phyloP scores from a whole-genome alignment of 1,140 invertebrate genomes.

The Trichogramma pretiosum region DNA sequence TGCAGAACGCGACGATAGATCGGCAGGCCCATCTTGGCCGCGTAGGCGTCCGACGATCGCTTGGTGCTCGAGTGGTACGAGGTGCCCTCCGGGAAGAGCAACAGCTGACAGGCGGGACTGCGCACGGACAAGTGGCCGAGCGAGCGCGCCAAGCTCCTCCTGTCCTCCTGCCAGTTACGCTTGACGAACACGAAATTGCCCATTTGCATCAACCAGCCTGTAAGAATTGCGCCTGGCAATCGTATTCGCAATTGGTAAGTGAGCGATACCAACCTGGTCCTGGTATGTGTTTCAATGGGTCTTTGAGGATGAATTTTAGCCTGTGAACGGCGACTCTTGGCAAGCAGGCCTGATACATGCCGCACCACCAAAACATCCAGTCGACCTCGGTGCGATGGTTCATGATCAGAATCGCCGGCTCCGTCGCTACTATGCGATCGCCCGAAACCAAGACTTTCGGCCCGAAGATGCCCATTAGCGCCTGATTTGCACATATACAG shows the following conservation, averaged over 20 bases:
- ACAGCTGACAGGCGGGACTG: background rate
- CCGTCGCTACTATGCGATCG: constrained; percentile 60
- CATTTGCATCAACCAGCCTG: background rate
- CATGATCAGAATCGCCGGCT: constrained; percentile 68
- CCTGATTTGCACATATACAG: too few species aligned
- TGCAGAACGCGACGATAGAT: background rate
- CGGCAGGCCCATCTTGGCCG: background rate
- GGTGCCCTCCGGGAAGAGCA: background rate
- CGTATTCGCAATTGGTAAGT: background rate
- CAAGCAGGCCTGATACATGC: constrained; percentile 64
- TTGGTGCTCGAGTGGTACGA: background rate
- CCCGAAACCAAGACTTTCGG: constrained; percentile 66
- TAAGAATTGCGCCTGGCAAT: background rate
- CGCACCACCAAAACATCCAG: constrained; percentile 84
- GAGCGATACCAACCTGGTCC: constrained; percentile 69
- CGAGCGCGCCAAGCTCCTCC: background rate
- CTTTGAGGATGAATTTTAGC: constrained; percentile 74
- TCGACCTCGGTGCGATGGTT: constrained; percentile 83
- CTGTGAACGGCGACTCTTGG: constrained; percentile 46
- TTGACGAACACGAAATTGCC: background rate
- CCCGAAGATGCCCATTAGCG: constrained; percentile 59
- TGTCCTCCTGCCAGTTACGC: background rate
- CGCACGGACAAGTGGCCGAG: background rate
- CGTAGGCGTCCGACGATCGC: background rate
- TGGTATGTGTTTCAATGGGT: constrained; percentile 65